A percentile compares a stretch with the other conserved stretches of the same genome.
Evolutionary conservation across 2,888 invertebrate genomes (phyloP).

Genomic region (Drosophila anomalipes): DNA sequence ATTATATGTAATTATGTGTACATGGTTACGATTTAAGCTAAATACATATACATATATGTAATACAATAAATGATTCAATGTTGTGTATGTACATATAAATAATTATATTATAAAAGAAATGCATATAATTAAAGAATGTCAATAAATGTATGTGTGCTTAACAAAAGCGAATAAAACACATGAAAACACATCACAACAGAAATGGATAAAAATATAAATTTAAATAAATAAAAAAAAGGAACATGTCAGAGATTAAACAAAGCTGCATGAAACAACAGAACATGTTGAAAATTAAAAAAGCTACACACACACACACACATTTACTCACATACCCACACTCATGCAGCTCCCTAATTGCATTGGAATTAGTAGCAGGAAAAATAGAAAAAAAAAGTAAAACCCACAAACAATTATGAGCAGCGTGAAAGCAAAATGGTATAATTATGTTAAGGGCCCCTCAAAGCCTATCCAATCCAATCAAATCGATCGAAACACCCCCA

Average conservation of each 20-base stretch:
- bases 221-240: slow-evolving; percentile 48
- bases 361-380: slow-evolving; percentile 47
- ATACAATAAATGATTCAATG: slow-evolving; percentile 76
- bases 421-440: slow-evolving; percentile 66
- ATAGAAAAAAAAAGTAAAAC: slow-evolving; percentile 30
- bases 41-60: slow-evolving; percentile 55
- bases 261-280: slow-evolving; percentile 49
- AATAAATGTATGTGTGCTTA: slow-evolving; percentile 64
- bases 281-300: slow-evolving; percentile 50
- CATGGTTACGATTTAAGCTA: slow-evolving; percentile 72
- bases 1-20: slow-evolving; percentile 76
- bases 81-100: slow-evolving; percentile 80
- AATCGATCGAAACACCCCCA: slow-evolving; percentile 40
- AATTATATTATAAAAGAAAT: slow-evolving; percentile 44
- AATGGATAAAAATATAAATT: slow-evolving; percentile 39
- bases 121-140: slow-evolving; percentile 64
- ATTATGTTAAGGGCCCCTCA: slow-evolving; percentile 76
- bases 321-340: slow-evolving; percentile 10
- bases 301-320: slow-evolving; percentile 14
- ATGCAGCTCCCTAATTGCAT: slow-evolving; percentile 44
- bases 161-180: slow-evolving; percentile 45
- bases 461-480: slow-evolving; percentile 74
- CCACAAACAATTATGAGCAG: slow-evolving; percentile 55
- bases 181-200: slow-evolving; percentile 27
- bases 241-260: slow-evolving; percentile 58